Evolutionary conservation across 2,888 invertebrate species (phyloP).

Genomic region (Coleophora deauratella): DNA sequence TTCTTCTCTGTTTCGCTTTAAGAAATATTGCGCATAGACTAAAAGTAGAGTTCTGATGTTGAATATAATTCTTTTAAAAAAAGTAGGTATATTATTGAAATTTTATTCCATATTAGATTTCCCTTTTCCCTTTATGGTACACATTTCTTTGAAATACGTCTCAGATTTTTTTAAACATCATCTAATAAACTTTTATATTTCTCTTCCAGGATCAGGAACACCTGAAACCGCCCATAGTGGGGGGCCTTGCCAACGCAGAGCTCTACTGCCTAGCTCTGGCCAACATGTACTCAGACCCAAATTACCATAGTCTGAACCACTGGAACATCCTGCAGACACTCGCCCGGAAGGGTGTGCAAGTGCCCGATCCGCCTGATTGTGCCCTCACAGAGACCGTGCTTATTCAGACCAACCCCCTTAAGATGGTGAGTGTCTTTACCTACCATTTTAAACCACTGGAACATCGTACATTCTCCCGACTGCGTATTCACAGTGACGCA

Average conservation of each 20-base stretch:
- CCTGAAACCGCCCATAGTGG: slow-evolving; percentile 93
- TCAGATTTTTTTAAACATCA: too few species aligned
- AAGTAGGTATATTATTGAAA: too few species aligned
- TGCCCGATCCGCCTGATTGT: slow-evolving; percentile 87
- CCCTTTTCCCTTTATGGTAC: too few species aligned
- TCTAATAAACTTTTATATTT: neutral
- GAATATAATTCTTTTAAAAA: too few species aligned
- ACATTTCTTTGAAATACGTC: too few species aligned
- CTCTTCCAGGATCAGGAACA: slow-evolving; percentile 88
- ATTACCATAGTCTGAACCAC: slow-evolving; percentile 96
- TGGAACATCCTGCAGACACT: slow-evolving; percentile 95
- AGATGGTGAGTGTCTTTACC: slow-evolving; percentile 78
- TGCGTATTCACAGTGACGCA: neutral
- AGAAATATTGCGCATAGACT: too few species aligned
- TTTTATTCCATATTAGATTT: too few species aligned
- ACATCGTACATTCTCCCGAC: neutral
- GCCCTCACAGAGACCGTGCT: slow-evolving; percentile 96
- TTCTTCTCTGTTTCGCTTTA: too few species aligned
- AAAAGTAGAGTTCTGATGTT: too few species aligned
- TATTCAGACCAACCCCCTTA: slow-evolving; percentile 95
- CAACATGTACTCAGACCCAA: slow-evolving; percentile 96
- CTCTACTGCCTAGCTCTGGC: slow-evolving; percentile 95
- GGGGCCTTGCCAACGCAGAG: slow-evolving; percentile 93
- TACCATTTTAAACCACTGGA: neutral
- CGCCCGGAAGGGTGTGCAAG: slow-evolving; percentile 91